Base-by-base conservation (phyloP, 2,797 vertebrate genomes). In the Micrastur ruficollis region DNA sequence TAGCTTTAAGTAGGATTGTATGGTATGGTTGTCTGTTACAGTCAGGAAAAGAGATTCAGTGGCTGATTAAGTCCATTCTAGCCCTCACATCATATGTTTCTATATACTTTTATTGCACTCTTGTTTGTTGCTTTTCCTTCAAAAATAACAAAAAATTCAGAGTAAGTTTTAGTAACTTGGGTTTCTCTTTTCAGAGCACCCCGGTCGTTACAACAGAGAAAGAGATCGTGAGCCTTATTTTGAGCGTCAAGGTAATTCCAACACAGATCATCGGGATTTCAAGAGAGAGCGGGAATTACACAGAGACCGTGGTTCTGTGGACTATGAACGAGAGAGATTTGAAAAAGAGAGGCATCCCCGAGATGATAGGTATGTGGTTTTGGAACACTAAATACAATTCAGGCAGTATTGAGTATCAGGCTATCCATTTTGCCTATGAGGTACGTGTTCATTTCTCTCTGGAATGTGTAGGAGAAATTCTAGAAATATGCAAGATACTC, bases 301-400 rank as follows among this genome's bases (percentile, higher is more conserved):
- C 23, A 98, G 99, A 93, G 99, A 99, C 65, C 96, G 98, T 68
- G 97, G 97, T 34, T 90, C 98, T 61, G 84, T 98, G 82, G 99
- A 99, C 86, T 99, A 99, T 13, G 99, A 99, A 42, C 98, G 99
- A 80, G 99, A 99, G 47, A 95, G 99, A 95, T 99, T 98, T 97
- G 99, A 99, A 50, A 98, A 99, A 95, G 99, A 99, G 4, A 98
- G 99, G 32, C 99, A 98, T 63, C 96, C 98, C 44, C 98, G 99
- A 96, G 99, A 99, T 46, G 99, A 99, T 13, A 99, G 99, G 99
- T 99, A 81, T 4, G 81, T 70, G 42, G 7, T 22, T 70, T 80
- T 6, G 15, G 50, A 76, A 16, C 14, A 9, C 42, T 10, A 0
- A 38, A 0, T 55, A 6, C 71, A 27, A 1, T 32, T 81, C 44